Base-by-base conservation (phyloP, 64 coral and sea anemone genomes). In the Pachyseris speciosa region DNA sequence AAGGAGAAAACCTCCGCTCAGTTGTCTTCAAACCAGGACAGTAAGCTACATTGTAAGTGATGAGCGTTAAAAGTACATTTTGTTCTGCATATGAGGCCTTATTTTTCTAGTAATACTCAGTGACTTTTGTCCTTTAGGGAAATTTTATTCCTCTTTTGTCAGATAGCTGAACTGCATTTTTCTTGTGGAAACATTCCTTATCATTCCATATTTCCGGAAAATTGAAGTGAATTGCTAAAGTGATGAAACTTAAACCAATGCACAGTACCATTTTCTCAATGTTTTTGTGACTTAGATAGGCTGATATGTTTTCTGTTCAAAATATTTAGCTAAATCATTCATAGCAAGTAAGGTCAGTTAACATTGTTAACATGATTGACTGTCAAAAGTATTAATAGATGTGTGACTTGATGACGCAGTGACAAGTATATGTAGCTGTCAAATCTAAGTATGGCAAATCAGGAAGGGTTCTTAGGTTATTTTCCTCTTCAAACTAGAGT, bases 41-140 rank as follows among this genome's bases (percentile, higher is more conserved):
- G 40, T 81, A 38, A 81, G 77, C 77, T 81, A 81, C 77, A 58
- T 61, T 26, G 77, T 81, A 63, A 81, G 77, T 81, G 11, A 60
- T 26, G 2, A 16, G 8, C 17, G 20, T 31, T 36, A 1, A 1
- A 0, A 19, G 22, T 59, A 37, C 3, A 37, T 37, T 17, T 24
- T 4, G 8, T 80, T 57, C 19, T 34, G 9, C 30, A 17, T 59
- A n/a, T 60, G 48, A 55, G 17, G 0, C 37, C 44, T 37, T 30
- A 36, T 69, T 37, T 20, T 15, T 57, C 13, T 4, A 17, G 12
- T 36, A 33, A 33, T 12, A 33, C 7, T 40, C 67, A 34, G 16
- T 9, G n/a, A 36, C 32, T 36, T 4, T 27, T n/a, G 16, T 1
- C 67, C 67, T 40, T 2, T 19, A 40, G 17, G 7, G 22, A 19